Evolutionary conservation across 2,888 invertebrate species (phyloP).

Genomic region (Anoncus sp.): DNA sequence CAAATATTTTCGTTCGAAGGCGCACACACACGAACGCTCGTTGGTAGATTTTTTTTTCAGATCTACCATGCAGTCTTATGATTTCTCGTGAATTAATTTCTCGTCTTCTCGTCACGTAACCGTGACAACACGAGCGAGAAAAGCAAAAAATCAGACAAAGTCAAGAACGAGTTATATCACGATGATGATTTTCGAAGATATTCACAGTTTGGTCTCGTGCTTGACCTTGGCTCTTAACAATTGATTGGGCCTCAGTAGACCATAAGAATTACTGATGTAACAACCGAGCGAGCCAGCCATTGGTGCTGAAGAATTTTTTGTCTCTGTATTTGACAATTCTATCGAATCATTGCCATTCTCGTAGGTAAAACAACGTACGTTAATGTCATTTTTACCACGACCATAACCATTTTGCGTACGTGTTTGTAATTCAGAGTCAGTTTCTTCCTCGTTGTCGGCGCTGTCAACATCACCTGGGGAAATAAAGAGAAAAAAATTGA

Average conservation of each 20-base stretch:
- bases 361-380: conserved; percentile 70
- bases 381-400: conserved; percentile 65
- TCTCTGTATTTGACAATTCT: conserved; percentile 67
- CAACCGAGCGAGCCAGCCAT: conserved; percentile 70
- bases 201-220: conserved; percentile 81
- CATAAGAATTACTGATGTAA: conserved; percentile 76
- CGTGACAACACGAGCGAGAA: too few species aligned
- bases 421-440: conserved; percentile 78
- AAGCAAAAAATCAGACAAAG: conserved; percentile 1
- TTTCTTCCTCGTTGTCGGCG: conserved; percentile 88
- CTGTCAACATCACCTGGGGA: conserved; percentile 91
- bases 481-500: conserved; percentile 19
- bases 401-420: conserved; percentile 70
- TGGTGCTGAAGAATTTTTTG: conserved; percentile 65
- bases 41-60: neutral
- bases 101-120: too few species aligned
- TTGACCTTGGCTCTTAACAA: conserved; percentile 79
- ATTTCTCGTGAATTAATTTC: conserved; percentile 36
- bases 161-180: too few species aligned
- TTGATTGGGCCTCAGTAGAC: conserved; percentile 77
- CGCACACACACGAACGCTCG: conserved; percentile 13
- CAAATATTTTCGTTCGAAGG: neutral
- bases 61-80: conserved; percentile 46
- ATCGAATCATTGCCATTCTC: conserved; percentile 70
- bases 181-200: conserved; percentile 7